phyloP scores from a whole-genome alignment of 2,888 invertebrate genomes.

The Polymixis flavicincta region DNA sequence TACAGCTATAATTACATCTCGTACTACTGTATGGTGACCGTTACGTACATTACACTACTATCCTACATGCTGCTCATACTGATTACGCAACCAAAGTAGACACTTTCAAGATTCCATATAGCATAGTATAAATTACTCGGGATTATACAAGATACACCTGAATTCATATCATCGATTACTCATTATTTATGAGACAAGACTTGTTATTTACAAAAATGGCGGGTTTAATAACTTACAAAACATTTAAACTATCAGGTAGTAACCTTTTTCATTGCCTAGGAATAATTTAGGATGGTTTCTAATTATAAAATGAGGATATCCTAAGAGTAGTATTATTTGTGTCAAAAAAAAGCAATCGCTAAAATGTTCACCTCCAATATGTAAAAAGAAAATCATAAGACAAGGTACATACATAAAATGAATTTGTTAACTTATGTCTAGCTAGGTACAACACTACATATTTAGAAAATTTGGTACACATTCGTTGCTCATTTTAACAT shows the following conservation, averaged over 20 bases:
- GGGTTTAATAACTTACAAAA: constrained; percentile 62
- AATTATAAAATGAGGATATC: constrained; percentile 39
- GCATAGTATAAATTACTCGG: constrained; percentile 62
- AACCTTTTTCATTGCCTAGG: constrained; percentile 43
- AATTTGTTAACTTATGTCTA: constrained; percentile 83
- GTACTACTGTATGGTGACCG: constrained; percentile 83
- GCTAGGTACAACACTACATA: constrained; percentile 85
- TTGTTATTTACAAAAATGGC: constrained; percentile 72
- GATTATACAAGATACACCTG: constrained; percentile 65
- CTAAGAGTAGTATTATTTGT: constrained; percentile 35
- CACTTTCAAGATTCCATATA: constrained; percentile 57
- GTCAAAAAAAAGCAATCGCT: constrained; percentile 44
- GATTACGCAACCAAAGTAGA: constrained; percentile 72
- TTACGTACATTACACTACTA: constrained; percentile 82
- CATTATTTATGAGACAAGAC: constrained; percentile 56
- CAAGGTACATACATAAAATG: constrained; percentile 73
- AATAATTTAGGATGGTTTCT: constrained; percentile 56
- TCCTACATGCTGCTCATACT: constrained; percentile 81
- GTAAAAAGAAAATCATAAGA: constrained; percentile 66
- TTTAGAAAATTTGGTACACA: constrained; percentile 89
- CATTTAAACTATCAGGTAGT: constrained; percentile 59
- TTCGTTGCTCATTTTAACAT: constrained; percentile 88
- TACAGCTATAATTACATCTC: constrained; percentile 88
- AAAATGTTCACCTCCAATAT: constrained; percentile 50
- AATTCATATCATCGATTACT: constrained; percentile 61